Conservation (phyloP, 2,797 vertebrate genomes). For the Fistularia commersonii region DNA sequence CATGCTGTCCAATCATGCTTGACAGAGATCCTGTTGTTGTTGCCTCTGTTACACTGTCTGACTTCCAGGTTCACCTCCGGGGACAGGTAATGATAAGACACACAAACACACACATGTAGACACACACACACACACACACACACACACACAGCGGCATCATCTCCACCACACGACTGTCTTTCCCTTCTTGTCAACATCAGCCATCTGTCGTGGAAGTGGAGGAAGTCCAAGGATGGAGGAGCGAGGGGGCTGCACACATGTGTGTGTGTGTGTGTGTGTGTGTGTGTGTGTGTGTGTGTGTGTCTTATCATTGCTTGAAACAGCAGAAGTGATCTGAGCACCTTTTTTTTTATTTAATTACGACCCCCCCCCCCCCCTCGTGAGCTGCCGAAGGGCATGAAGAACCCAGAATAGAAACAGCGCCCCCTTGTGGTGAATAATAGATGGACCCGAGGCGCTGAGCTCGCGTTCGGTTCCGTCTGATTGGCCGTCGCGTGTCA, state of each 20-base stretch:
- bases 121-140: slow-evolving; percentile 9
- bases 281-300: neutral
- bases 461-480: too few relatives aligned
- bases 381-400: too few relatives aligned
- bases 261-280: neutral
- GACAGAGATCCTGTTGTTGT: slow-evolving; percentile 58
- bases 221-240: slow-evolving; percentile 14
- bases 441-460: too few relatives aligned
- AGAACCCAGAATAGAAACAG: too few relatives aligned
- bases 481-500: too few relatives aligned
- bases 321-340: too few relatives aligned
- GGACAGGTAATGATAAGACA: slow-evolving; percentile 56
- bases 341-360: too few relatives aligned
- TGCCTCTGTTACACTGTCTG: slow-evolving; percentile 58
- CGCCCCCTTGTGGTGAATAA: too few relatives aligned
- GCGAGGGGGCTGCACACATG: slow-evolving; percentile 6
- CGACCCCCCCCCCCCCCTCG: too few relatives aligned
- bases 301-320: too few relatives aligned
- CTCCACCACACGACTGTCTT: slow-evolving; percentile 2
- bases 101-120: slow-evolving; percentile 11
- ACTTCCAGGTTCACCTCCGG: slow-evolving; percentile 59
- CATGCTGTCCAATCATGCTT: slow-evolving; percentile 64
- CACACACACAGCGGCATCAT: neutral
- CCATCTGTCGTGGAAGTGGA: slow-evolving; percentile 46
- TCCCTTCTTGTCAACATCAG: slow-evolving; percentile 38